Conservation (phyloP, 2,888 invertebrate species). For the Apotomis capreana region DNA sequence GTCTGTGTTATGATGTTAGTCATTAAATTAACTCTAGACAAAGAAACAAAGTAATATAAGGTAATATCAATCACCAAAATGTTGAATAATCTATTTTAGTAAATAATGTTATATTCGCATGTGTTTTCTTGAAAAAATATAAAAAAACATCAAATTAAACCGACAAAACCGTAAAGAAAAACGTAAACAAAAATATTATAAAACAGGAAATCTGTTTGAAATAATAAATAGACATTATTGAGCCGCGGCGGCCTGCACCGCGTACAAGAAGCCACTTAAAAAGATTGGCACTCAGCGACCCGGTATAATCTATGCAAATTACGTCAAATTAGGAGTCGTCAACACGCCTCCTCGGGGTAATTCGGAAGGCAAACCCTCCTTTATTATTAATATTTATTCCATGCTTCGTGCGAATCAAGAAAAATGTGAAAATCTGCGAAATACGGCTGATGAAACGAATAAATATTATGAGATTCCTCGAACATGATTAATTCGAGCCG, state of each 20-base stretch:
- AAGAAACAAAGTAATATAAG: background rate
- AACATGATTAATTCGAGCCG: constrained; percentile 42
- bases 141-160: background rate
- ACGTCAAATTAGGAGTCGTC: constrained; percentile 83
- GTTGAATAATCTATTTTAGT: no score
- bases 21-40: background rate
- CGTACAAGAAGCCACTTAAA: constrained; percentile 82
- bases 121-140: background rate
- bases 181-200: constrained; percentile 60
- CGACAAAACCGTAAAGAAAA: constrained; percentile 42
- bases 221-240: constrained; percentile 76
- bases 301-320: constrained; percentile 83
- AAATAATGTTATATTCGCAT: no score
- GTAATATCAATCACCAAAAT: no score
- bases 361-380: constrained; percentile 80
- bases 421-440: constrained; percentile 66
- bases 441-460: constrained; percentile 72
- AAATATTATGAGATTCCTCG: constrained; percentile 60
- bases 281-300: constrained; percentile 83
- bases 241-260: constrained; percentile 74
- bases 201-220: constrained; percentile 63
- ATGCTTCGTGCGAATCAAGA: constrained; percentile 69
- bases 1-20: background rate
- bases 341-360: constrained; percentile 77
- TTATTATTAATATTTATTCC: constrained; percentile 84